Percentiles rank a stretch among this genome's conserved stretches.
Evolutionary conservation across 2,888 invertebrate species (phyloP).

Genomic region (Gnatocerus cornutus): DNA sequence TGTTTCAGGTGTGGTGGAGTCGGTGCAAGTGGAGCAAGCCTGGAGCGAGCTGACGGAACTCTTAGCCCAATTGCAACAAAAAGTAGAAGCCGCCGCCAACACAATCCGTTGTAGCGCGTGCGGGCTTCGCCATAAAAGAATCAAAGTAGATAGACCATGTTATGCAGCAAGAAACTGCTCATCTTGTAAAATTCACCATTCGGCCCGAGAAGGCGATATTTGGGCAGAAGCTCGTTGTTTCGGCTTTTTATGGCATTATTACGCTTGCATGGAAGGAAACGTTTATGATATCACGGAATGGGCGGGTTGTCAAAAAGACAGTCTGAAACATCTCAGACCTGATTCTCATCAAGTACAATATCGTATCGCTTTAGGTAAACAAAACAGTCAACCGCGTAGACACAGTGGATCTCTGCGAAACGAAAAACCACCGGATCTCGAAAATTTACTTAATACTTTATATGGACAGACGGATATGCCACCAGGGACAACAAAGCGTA

Average conservation of each 20-base stretch:
- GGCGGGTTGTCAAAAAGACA: conserved; percentile 93
- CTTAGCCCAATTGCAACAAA: conserved; percentile 90
- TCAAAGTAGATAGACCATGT: conserved; percentile 88
- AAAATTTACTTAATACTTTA: conserved; percentile 86
- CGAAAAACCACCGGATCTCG: conserved; percentile 84
- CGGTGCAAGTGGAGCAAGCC: conserved; percentile 88
- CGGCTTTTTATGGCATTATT: conserved; percentile 95
- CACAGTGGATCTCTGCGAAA: conserved; percentile 68
- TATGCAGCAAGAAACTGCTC: conserved; percentile 94
- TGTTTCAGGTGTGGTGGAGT: conserved; percentile 75
- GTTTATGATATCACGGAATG: conserved; percentile 98
- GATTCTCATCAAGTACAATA: conserved; percentile 95
- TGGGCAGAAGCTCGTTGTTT: conserved; percentile 94
- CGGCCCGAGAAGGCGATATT: conserved; percentile 95
- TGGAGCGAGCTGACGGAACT: conserved; percentile 91
- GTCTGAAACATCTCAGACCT: conserved; percentile 87
- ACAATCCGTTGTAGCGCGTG: conserved; percentile 97
- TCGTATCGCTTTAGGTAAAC: conserved; percentile 85
- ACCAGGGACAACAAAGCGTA: conserved; percentile 61
- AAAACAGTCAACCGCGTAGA: conserved; percentile 61
- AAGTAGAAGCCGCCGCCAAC: conserved; percentile 95
- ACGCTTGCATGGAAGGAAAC: conserved; percentile 96
- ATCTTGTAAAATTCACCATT: conserved; percentile 91
- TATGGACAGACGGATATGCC: conserved; percentile 78
- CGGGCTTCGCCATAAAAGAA: conserved; percentile 90